Base-by-base conservation (phyloP, 1,140 invertebrate species). In the Cotesia typhae region DNA sequence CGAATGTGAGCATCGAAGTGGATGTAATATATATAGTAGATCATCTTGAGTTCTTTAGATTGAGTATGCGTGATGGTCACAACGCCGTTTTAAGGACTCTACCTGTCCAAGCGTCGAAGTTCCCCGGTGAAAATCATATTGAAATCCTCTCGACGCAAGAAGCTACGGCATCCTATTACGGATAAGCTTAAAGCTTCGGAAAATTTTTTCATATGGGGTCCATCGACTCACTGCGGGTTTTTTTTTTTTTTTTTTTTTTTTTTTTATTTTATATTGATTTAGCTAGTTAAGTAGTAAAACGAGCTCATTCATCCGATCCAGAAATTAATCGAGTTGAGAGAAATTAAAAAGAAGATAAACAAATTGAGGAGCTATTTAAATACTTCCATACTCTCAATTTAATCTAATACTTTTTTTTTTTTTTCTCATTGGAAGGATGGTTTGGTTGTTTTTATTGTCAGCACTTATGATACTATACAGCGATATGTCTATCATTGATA, bases 21-120 rank as follows among this genome's bases (percentile, higher is more conserved):
- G 28, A 28, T 28, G 28, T 28, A 28, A 1, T 28, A 28, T 28
- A 28, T 28, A 28, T 7, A 47, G 2, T 9, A 47, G 41, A 47
- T 47, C 6, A 47, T 47, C 14, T 47, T 57, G 9, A 36, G 28
- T 61, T 61, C 47, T 14, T 51, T 14, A 38, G 28, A 59, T 20
- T 47, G 37, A 59, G 20, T 65, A n/a, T 51, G 4, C 61, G 69
- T 51, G 59, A 17, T 12, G 51, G 4, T 12, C 35, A 5, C 37
- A 36, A 47, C 68, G 47, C 51, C 65, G 55, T 37, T 20, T 38
- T 59, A 75, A 67, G 60, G 59, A 75, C 41, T 71, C 72, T 71
- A 75, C 76, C 73, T 77, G 70, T 41, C 66, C 76, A 68, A n/a
- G 77, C 76, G 53, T 76, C 67, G 73, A 79, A 77, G 59, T 79